Evolutionary conservation across 2,888 invertebrate genomes (phyloP), one percentile per base, ranked within the genome.

Genomic region (Minunthozetes semirufus): DNA sequence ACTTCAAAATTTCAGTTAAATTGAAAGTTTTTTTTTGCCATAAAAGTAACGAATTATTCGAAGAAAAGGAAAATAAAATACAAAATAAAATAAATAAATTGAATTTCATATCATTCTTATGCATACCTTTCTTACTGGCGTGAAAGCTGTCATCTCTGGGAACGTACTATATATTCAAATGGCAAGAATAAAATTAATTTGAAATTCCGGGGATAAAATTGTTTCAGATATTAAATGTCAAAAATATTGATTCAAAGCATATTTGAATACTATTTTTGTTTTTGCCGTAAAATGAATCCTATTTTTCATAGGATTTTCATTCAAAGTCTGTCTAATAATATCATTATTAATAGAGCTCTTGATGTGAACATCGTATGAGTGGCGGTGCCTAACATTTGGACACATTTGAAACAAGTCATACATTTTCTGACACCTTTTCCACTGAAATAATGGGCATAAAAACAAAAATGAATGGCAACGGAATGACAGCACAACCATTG

Each of bases 91-190:
- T 48, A 48, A 17, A 17, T 48, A 17, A 48, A 17, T 48, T 56
- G 56, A 56, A 56, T 56, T 19, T 17, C 19, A 56, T 56, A 3
- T 17, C 19, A 56, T 22, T 56, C 19, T 56, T 48, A 48, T 17
- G n/a, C 15, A 17, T 63, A 63, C 93, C 93, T 88, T 92, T 93
- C 82, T 94, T 94, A 71, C 92, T 91, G 27, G 93, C 90, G 80
- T 91, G 88, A 83, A 96, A 96, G 76, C 93, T 93, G 84, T 96
- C 95, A 81, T 93, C 90, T 73, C 88, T 88, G 1, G 91, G 90
- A 61, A 93, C 90, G 82, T 94, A 92, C 84, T 71, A 33, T 53
- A 27, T 1, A 33, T 27, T 59, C 9, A 33, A 63, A 63, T 56
- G 29, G n/a, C 29, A 63, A 63, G 29, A 63, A 48, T 48, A 17